These are phyloP conservation scores for Monochamus alternatus DNA, from an alignment of 2,888 invertebrate species.

Conservation along the genomic window DNA sequence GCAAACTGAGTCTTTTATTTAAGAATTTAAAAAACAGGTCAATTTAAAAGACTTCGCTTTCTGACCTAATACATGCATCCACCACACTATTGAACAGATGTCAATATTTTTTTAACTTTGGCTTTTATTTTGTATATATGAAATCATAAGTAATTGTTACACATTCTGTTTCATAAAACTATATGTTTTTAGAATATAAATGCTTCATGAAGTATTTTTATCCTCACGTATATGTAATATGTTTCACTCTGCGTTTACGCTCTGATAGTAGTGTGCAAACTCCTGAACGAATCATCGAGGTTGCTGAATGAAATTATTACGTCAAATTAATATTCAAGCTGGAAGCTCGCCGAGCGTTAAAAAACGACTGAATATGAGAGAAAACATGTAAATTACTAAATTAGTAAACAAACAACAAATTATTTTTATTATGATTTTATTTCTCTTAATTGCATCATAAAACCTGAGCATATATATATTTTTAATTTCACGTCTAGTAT, in stretches of 20 bases:
- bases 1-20: no score
- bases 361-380: background rate
- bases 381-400: slow-evolving; percentile 10
- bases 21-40: no score
- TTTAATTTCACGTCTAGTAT: background rate
- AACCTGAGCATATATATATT: background rate
- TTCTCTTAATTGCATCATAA: slow-evolving; percentile 8
- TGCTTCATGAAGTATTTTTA: no score
- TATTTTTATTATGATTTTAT: background rate
- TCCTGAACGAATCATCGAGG: background rate
- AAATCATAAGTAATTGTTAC: no score
- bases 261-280: background rate
- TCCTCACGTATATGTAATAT: background rate
- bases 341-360: background rate
- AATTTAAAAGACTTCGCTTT: no score
- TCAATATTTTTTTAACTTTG: no score
- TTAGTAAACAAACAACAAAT: background rate
- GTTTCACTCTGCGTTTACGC: background rate
- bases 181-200: no score
- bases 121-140: no score
- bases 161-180: no score
- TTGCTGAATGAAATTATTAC: background rate
- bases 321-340: background rate
- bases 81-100: no score
- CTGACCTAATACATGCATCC: no score